Evolutionary conservation across 2,797 vertebrate genomes (phyloP), one percentile per base, ranked within the genome.

Genomic region (Siniperca undulata): DNA sequence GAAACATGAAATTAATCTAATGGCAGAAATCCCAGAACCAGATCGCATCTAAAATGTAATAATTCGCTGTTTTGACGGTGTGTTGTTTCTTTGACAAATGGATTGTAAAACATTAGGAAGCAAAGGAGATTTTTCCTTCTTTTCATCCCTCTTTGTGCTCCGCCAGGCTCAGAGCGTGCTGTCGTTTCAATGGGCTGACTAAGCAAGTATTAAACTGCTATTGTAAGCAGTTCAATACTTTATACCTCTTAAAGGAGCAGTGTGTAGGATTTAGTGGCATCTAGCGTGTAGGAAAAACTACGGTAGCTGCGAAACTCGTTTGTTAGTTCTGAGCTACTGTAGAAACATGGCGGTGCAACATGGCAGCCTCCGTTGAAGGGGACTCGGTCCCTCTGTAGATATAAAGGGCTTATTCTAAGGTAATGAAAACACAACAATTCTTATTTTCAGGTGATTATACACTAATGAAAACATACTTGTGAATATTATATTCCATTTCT

Each of bases 181-280:
- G 50, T 44, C 16, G 2, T 38, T 65, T 68, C 34, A 70, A 8
- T 12, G 5, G 8, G 71, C 82, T 82, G 77, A 82, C 66, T 20
- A 16, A 61, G 77, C 74, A 69, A 77, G 59, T 74, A 24, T 44
- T 3, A 53, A 71, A 74, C 42, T 78, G 86, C 83, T 55, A 40
- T 74, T 69, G 40, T 20, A 12, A n/a, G 83, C 50, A 62, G 4
- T 59, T 77, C 16, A 19, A 17, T 12, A n/a, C 53, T 70, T 53
- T 34, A 3, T 20, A 48, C 44, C 27, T 12, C 36, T 17, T 65
- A 12, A 6, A 53, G 20, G 27, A 5, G 5, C 36, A 36, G 36
- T 36, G 7, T 36, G 36, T 36, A 36, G 5, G 36, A 36, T 36
- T 36, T 36, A 36, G 36, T 36, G 36, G 36, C 36, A 36, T 36